Evolutionary conservation across 64 coral and sea anemone species (phyloP), one percentile per base, ranked within the genome.

Genomic region (Trachythela sp.): DNA sequence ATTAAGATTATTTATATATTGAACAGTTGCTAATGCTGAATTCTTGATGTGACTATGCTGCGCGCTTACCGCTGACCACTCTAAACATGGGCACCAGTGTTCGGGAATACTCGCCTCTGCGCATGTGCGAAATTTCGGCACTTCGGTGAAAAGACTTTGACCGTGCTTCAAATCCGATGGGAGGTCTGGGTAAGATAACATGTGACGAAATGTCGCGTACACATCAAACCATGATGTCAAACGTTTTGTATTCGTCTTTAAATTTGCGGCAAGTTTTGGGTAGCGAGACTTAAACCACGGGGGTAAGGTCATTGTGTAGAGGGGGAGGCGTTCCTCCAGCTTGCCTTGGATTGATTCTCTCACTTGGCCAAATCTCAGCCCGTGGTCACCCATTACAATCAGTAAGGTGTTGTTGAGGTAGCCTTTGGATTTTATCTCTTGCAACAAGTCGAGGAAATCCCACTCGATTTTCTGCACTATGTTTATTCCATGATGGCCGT

Each of bases 211-310:
- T 0, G 89, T 91, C 30, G 89, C 93, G 75, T 94, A 91, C 18
- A 94, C 48, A 43, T 94, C 93, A 77, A 94, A 94, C 22, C 89
- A 89, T 35, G 93, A 77, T n/a, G 90, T 91, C 36, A 94, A 71
- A n/a, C 85, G 51, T 2, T 88, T 38, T 2, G 89, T 70, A 45
- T 94, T 94, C 13, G 48, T 85, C 0, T 88, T 49, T 4, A 94
- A 70, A 42, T 88, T 91, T 2, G 70, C 48, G 43, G 84, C 71
- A 27, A 94, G 76, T 30, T 88, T 27, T 70, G 89, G 56, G 45
- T 88, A 64, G 17, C 70, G 59, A 3, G 70, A 36, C 36, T 36
- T 37, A 76, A 94, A 94, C 93, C 93, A 94, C 35, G 54, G 84
- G 0, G 93, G 93, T 20, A 85, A 72, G 3, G 77, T 88, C n/a